Conservation (phyloP, 2,888 invertebrate genomes). For the Tetanocera ferruginea region DNA sequence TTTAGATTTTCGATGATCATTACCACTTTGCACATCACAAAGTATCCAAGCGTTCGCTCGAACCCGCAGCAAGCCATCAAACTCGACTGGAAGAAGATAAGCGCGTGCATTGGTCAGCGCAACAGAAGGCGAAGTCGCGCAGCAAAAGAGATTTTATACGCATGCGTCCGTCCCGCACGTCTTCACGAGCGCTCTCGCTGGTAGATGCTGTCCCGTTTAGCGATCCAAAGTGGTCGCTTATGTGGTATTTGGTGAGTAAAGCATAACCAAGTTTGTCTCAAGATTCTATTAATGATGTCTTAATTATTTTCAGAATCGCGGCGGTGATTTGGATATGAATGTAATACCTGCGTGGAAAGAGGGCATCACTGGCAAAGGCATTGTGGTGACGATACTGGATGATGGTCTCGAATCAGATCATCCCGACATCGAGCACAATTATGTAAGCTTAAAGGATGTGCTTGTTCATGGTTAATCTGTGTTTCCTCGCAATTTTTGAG, state of each 20-base stretch:
- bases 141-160: constrained; percentile 83
- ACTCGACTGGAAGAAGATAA: constrained; percentile 79
- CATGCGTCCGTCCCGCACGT: constrained; percentile 68
- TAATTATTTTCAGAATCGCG: constrained; percentile 78
- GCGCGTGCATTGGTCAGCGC: constrained; percentile 85
- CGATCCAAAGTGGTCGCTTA: constrained; percentile 93
- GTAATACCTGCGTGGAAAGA: constrained; percentile 95
- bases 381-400: constrained; percentile 96
- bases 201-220: constrained; percentile 73
- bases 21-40: constrained; percentile 87
- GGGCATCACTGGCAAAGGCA: constrained; percentile 93
- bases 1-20: constrained; percentile 89
- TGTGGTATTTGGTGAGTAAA: constrained; percentile 96
- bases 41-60: constrained; percentile 82
- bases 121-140: constrained; percentile 84
- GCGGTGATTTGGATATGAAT: constrained; percentile 95
- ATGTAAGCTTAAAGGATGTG: constrained; percentile 73
- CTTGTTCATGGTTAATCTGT: background rate
- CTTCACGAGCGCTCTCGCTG: constrained; percentile 57
- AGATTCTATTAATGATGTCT: background rate
- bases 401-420: constrained; percentile 97
- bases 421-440: constrained; percentile 91
- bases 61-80: constrained; percentile 80
- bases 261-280: background rate
- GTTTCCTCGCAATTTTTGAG: background rate